These are phyloP conservation scores for Psilopogon haemacephalus DNA, from an alignment of 2,113 vertebrate genomes.

Conservation along the genomic window DNA sequence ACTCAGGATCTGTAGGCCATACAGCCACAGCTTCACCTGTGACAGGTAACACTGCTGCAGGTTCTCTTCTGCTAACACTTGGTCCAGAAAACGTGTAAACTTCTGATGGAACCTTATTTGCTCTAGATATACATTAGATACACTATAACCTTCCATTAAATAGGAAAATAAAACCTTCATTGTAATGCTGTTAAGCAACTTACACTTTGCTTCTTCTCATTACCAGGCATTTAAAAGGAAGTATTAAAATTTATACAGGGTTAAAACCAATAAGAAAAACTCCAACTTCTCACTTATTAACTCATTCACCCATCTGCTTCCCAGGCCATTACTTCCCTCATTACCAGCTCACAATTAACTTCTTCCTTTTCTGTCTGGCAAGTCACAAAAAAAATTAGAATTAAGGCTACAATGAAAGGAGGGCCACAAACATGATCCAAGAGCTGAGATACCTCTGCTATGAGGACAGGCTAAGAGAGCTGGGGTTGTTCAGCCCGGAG, in stretches of 20 bases:
- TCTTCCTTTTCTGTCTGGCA: not conserved
- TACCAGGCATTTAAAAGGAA: constrained; percentile 16
- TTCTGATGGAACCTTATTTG: not conserved
- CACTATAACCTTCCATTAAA: not conserved
- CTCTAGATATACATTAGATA: not conserved
- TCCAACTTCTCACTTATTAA: constrained; percentile 4
- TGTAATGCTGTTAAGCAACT: not conserved
- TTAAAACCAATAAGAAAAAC: constrained; percentile 35
- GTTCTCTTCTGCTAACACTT: not conserved
- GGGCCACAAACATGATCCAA: no score
- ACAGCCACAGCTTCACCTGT: not conserved
- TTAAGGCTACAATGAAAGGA: not conserved
- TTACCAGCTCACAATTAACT: not conserved
- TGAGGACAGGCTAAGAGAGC: no score
- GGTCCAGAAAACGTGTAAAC: not conserved
- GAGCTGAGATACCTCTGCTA: no score
- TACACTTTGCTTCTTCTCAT: constrained; percentile 3
- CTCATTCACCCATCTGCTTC: not conserved
- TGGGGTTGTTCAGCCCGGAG: no score
- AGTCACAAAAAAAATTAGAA: not conserved
- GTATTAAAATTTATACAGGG: constrained; percentile 10
- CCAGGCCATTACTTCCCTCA: not conserved
- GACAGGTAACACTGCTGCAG: not conserved
- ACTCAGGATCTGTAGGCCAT: rapidly evolving
- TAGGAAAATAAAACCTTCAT: not conserved